Base-by-base conservation (phyloP, 2,888 invertebrate genomes). In the Pseudococcus longispinus region DNA sequence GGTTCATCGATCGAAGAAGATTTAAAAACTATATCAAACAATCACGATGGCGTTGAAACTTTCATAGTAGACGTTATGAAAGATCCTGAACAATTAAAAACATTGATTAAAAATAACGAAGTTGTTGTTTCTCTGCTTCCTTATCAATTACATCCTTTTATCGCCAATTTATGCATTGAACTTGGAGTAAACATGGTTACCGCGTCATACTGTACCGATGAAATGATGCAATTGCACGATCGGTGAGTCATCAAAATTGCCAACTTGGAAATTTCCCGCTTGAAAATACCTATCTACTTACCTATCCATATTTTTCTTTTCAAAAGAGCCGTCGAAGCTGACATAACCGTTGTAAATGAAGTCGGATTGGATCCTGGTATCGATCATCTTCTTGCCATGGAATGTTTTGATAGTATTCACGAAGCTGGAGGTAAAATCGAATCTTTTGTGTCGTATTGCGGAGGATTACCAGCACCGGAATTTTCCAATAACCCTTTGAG, bases 311-410 rank as follows among this genome's bases (percentile, higher is more conserved):
- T 55, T 55, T 37, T 1, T 77, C 4, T n/a, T n/a, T n/a, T 77
- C 37, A 37, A 77, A 89, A 96, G 96, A 87, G 99, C 99, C 0
- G 93, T 94, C 83, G 94, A 95, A 46, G 97, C 97, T 0, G 98
- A 97, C 0, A 93, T 99, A 0, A 98, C 98, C 0, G 93, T 99
- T 70, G 92, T 99, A 88, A 99, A 99, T 90, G 99, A 99, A 92
- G 95, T 98, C 0, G 99, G 99, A 0, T 92, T 99, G 44, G 99
- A 99, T 90, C 99, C 99, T 0, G 99, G 99, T n/a, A 98, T 98
- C 89, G 98, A 98, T 91, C 99, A 99, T 91, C 92, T 99, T 89
- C 91, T 99, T 87, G 99, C 99, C 0, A 93, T 99, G 91, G 98
- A 99, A 90, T 98, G 97, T 90, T 98, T 99, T 89, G 97, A 99